Percentiles rank a stretch among this genome's conserved stretches.
These are phyloP conservation scores for Perizoma flavofasciatum DNA, from an alignment of 2,888 invertebrate species.

Conservation along the genomic window DNA sequence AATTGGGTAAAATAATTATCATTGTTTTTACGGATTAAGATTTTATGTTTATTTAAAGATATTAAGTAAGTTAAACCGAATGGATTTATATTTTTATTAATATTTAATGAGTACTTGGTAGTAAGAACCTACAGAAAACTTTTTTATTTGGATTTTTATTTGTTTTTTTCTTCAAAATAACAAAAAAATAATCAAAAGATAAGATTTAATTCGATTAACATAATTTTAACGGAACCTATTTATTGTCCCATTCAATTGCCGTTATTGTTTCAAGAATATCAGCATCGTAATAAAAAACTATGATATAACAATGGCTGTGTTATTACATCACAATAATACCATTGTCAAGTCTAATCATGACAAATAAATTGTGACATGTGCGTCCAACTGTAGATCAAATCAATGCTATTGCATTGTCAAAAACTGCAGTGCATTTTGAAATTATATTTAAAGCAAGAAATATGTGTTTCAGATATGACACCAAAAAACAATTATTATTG, in stretches of 20 bases:
- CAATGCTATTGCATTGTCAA: constrained; percentile 14
- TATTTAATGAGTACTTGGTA: no score
- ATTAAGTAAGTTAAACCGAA: no score
- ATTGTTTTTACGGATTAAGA: no score
- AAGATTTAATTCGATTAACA: no score
- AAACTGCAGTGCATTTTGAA: neutral
- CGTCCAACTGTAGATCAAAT: constrained; percentile 31
- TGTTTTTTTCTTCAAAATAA: no score
- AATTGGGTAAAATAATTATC: no score
- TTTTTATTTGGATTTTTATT: no score
- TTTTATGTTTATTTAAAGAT: no score
- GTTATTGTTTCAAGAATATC: constrained; percentile 15
- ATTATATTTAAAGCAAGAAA: neutral
- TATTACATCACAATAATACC: constrained; percentile 25
- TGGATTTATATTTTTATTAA: no score
- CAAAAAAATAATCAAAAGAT: no score
- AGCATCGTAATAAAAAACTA: constrained; percentile 16
- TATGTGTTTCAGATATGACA: neutral
- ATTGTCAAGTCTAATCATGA: constrained; percentile 33
- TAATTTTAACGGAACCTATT: no score
- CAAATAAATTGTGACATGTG: constrained; percentile 31
- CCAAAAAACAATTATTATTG: neutral
- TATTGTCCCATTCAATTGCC: constrained; percentile 6
- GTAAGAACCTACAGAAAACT: no score
- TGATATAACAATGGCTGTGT: constrained; percentile 27